Evolutionary conservation across 92 coral and sea anemone species (phyloP), one percentile per base, ranked within the genome.

Genomic region (Phenganax marumi): DNA sequence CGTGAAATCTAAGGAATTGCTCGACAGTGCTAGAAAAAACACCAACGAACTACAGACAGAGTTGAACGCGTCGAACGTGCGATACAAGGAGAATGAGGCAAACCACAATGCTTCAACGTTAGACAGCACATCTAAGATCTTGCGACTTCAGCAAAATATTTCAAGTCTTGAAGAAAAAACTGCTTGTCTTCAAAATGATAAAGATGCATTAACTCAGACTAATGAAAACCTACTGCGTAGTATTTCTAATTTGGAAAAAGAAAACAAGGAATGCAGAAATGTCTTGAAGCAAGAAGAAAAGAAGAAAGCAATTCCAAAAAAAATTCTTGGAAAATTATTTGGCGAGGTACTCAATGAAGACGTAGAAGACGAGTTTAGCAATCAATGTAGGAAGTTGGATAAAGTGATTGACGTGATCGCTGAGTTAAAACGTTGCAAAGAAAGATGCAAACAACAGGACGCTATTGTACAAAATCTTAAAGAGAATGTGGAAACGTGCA

Each of bases 401-500:
- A 56, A 52, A 55, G 81, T 55, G 24, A 24, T 48, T 23, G 22
- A 54, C 13, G 68, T 57, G 50, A 56, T 25, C 8, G 52, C 55
- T 18, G 68, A 76, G 24, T 76, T 56, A 53, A 76, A 49, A 21
- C 16, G 22, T 22, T 14, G 22, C 19, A 19, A 23, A 25, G 81
- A 56, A 43, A 25, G 49, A 21, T 39, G 53, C 61, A 17, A 50
- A 19, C 72, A 50, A 12, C 49, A 43, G 0, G 50, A 78, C 50
- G 18, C 23, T 16, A 21, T 47, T 33, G 26, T 78, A 66, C 55
- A n/a, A 57, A 39, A 50, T 13, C 21, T 78, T n/a, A 19, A 61
- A 62, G 71, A 63, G 18, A 66, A 78, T n/a, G 53, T 78, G 17
- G 83, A 78, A 46, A 12, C 71, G 26, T n/a, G 61, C 49, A 78